Base-by-base conservation (phyloP, 2,888 invertebrate genomes). In the Subacronicta megacephala region DNA sequence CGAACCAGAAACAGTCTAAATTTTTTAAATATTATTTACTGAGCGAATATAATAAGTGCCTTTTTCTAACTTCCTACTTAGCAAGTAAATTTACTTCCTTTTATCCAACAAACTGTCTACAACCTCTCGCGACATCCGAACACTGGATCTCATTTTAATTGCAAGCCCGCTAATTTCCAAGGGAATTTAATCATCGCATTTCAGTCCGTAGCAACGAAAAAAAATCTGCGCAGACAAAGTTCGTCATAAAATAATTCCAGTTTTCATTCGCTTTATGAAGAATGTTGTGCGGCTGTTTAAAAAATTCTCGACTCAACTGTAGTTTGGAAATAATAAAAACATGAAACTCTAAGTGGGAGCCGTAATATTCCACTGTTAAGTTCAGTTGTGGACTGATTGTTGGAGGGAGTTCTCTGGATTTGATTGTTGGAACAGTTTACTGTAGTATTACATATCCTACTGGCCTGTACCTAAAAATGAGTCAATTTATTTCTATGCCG, bases 111-210 rank as follows among this genome's bases (percentile, higher is more conserved):
- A n/a, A n/a, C n/a, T n/a, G n/a, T n/a, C n/a, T n/a, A n/a, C n/a
- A n/a, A n/a, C n/a, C n/a, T n/a, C n/a, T 23, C 20, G n/a, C 10
- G 29, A 37, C 36, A 41, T 45, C 43, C 35, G 16, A 31, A 41
- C 13, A 2, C 31, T 7, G n/a, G 23, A 31, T n/a, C 35, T 16
- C 36, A 33, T 56, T 59, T 59, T 60, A 56, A 65, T 65, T 59
- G 65, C 59, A 47, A 41, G 47, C 35, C 43, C 44, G 55, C 51
- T 57, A 49, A 67, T 62, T 62, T 52, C 26, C 45, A 31, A 57
- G 61, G 52, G 53, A 70, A 73, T 67, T 72, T 76, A 65, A 77
- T 72, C 62, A 66, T 43, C 37, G 62, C 65, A 64, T 72, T 54
- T 60, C 60, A 38, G 46, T 62, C 47, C 29, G 29, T 45, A 51